These are phyloP conservation scores for Alligator mississippiensis DNA, from an alignment of 2,113 vertebrate species.

Conservation along the genomic window DNA sequence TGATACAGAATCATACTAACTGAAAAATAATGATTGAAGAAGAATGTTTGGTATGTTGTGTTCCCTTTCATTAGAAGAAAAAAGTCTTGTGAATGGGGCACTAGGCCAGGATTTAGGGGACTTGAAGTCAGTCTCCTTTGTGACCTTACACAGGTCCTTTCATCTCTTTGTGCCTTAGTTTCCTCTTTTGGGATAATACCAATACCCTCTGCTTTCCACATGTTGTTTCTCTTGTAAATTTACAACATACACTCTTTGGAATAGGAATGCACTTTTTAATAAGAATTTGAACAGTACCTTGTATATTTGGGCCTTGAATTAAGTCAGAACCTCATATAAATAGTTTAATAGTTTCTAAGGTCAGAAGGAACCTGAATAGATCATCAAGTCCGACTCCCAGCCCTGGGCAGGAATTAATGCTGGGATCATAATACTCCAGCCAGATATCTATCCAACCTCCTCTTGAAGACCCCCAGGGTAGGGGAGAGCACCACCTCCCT, in stretches of 20 bases:
- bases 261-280: neutral
- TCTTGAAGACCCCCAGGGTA: too few species aligned
- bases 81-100: neutral
- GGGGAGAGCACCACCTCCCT: too few species aligned
- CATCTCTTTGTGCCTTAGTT: neutral
- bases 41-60: accelerated
- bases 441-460: too few species aligned
- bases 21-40: neutral
- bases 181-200: neutral
- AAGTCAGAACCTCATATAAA: neutral
- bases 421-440: too few species aligned
- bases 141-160: neutral
- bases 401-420: too few species aligned
- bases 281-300: neutral
- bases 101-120: neutral
- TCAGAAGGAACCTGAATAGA: too few species aligned
- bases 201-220: neutral
- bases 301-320: neutral
- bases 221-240: neutral
- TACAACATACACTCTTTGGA: neutral
- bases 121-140: neutral
- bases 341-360: too few species aligned
- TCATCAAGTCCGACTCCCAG: too few species aligned
- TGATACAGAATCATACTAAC: neutral
- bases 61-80: neutral